These are phyloP conservation scores for Lampris incognitus DNA, from an alignment of 2,113 vertebrate genomes.

Conservation along the genomic window DNA sequence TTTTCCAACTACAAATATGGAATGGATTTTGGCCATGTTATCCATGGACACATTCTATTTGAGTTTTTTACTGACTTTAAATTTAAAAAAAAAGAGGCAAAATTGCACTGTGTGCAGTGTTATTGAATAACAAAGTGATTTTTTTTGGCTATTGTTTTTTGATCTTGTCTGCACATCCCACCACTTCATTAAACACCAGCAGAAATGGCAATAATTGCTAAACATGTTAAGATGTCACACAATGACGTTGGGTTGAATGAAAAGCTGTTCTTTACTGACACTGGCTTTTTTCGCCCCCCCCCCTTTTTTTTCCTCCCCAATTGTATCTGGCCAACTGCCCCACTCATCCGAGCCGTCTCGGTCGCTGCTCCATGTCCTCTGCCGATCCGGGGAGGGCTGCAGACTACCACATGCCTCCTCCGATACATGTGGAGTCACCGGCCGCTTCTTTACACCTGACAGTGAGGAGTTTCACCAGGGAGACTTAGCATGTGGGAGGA, in stretches of 20 bases:
- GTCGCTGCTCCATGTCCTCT: too few species aligned
- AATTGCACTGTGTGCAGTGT: slow-evolving; percentile 7
- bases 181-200: slow-evolving; percentile 11
- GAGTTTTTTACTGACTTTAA: neutral
- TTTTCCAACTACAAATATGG: neutral
- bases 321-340: too few species aligned
- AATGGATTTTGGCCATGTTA: neutral
- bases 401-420: too few species aligned
- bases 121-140: neutral
- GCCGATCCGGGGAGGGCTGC: too few species aligned
- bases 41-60: neutral
- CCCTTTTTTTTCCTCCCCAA: neutral
- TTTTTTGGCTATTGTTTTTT: too few species aligned
- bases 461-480: too few species aligned
- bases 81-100: slow-evolving; percentile 7
- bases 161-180: neutral
- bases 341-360: too few species aligned
- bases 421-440: too few species aligned
- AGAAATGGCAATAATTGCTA: slow-evolving; percentile 1
- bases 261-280: neutral
- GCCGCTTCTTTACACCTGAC: too few species aligned
- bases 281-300: neutral
- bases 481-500: too few species aligned
- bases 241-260: neutral
- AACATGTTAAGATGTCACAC: neutral